These are phyloP conservation scores for Gallinago nigripennis DNA, from an alignment of 2,797 vertebrate genomes.

Conservation along the genomic window DNA sequence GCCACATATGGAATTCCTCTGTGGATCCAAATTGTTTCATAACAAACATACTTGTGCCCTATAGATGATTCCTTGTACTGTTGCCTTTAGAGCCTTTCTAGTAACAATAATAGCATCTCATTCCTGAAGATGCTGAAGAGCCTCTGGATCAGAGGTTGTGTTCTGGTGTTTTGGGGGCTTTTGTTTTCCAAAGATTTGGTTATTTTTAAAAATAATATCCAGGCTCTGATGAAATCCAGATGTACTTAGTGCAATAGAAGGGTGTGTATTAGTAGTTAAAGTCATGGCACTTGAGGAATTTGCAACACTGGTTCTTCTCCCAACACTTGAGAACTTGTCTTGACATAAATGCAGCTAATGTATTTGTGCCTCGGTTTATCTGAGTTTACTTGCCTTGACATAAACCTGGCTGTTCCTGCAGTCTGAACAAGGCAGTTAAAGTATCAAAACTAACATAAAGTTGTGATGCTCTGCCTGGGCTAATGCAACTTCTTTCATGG, in stretches of 20 bases:
- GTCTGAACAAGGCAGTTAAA: neutral
- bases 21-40: constrained; percentile 32
- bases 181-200: neutral
- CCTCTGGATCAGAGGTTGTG: neutral
- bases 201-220: neutral
- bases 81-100: constrained; percentile 31
- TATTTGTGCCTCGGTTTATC: neutral
- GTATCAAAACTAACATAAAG: neutral
- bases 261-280: neutral
- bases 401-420: neutral
- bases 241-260: neutral
- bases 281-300: neutral
- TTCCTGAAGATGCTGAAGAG: neutral
- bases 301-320: neutral
- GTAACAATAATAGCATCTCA: neutral
- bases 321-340: neutral
- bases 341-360: neutral
- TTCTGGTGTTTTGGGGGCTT: neutral
- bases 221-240: constrained; percentile 20
- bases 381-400: neutral
- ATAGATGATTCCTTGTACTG: neutral
- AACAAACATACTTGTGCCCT: constrained; percentile 10
- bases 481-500: neutral
- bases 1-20: constrained; percentile 57
- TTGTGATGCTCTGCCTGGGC: neutral